Conservation (phyloP, 2,113 vertebrate species). For the Cololabis saira region DNA sequence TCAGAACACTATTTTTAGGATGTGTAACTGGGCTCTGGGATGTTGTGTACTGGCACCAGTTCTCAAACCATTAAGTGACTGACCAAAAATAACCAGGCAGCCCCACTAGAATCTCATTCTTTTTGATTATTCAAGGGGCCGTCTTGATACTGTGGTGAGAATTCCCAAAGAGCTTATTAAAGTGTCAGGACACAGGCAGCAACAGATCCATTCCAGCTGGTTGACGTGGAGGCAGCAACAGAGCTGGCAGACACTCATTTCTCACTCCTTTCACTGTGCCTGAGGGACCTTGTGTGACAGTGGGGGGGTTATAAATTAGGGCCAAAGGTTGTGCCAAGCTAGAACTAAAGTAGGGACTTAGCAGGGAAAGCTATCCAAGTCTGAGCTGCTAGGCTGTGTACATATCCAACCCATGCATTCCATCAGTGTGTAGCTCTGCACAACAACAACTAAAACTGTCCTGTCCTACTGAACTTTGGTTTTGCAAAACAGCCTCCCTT, state of each 20-base stretch:
- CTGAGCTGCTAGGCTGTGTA: background rate
- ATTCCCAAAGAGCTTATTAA: conserved; percentile 20
- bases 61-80: too few relatives aligned
- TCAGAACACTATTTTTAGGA: too few relatives aligned
- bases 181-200: conserved; percentile 30
- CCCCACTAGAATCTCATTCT: background rate
- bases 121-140: conserved; percentile 8
- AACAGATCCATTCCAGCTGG: conserved; percentile 51
- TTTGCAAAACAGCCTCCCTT: background rate
- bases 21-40: too few relatives aligned
- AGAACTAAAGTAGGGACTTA: conserved; percentile 56
- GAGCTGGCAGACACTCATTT: conserved; percentile 39
- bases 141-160: conserved; percentile 7
- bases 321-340: conserved; percentile 54
- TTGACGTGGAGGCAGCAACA: conserved; percentile 47
- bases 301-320: conserved; percentile 53
- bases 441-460: too few relatives aligned
- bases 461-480: too few relatives aligned
- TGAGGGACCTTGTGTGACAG: conserved; percentile 23
- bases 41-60: too few relatives aligned
- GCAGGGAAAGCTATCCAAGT: conserved; percentile 12
- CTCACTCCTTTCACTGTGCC: conserved; percentile 37
- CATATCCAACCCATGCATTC: conserved; percentile 15
- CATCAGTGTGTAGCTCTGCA: too few relatives aligned
- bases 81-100: background rate